A percentile compares a stretch with the other conserved stretches of the same genome.
phyloP scores from a whole-genome alignment of 2,797 vertebrate species.

The Karalla daura region DNA sequence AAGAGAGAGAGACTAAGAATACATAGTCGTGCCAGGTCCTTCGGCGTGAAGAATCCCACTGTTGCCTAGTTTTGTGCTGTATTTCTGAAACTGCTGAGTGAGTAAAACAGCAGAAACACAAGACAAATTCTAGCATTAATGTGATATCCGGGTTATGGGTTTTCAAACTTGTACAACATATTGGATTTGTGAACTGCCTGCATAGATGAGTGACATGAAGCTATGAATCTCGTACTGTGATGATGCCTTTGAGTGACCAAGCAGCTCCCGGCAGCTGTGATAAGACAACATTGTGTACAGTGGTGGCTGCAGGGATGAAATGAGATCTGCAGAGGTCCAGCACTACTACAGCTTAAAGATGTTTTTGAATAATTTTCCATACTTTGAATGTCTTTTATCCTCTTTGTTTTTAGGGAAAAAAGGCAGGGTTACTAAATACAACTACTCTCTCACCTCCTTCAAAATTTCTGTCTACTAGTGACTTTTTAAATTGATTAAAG shows the following conservation, averaged over 20 bases:
- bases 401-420: not conserved
- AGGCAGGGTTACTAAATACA: not conserved
- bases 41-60: not conserved
- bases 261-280: slow-evolving; percentile 1
- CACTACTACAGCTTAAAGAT: not conserved
- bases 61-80: not conserved
- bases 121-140: not conserved
- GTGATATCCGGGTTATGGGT: not conserved
- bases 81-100: not conserved
- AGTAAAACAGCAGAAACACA: not conserved
- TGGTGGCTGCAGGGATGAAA: not conserved
- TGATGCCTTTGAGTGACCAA: slow-evolving; percentile 9
- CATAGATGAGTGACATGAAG: not conserved
- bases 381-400: slow-evolving; percentile 6
- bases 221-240: not conserved
- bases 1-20: no score
- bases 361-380: not conserved
- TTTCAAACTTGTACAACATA: not conserved
- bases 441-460: not conserved
- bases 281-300: slow-evolving; percentile 15
- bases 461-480: no score
- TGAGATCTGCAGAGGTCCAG: slow-evolving; percentile 21
- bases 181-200: not conserved
- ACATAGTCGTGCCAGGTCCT: not conserved
- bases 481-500: no score